phyloP scores from a whole-genome alignment of 2,888 invertebrate genomes.

The Disparrhopalites patrizii region DNA sequence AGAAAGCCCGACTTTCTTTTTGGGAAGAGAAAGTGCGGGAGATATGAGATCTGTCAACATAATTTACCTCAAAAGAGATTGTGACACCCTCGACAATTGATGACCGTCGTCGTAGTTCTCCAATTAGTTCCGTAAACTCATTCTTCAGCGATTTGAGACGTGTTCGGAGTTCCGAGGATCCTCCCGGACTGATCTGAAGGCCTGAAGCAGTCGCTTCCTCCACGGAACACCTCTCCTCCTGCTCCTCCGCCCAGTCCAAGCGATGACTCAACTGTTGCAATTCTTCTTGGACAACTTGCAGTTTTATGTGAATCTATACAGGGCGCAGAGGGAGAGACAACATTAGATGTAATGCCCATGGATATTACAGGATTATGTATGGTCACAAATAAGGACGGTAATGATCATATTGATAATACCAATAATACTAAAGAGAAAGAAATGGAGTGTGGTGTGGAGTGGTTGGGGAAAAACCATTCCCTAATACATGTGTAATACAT shows the following conservation, averaged over 20 bases:
- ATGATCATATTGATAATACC: not conserved
- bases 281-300: slow-evolving; percentile 51
- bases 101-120: slow-evolving; percentile 52
- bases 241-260: slow-evolving; percentile 37
- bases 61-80: slow-evolving; percentile 45
- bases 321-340: slow-evolving; percentile 11
- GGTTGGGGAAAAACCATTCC: no score
- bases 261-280: slow-evolving; percentile 49
- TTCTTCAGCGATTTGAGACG: slow-evolving; percentile 51
- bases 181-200: slow-evolving; percentile 17
- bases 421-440: not conserved
- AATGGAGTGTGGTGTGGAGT: no score
- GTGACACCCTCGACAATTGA: slow-evolving; percentile 49
- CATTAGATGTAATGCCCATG: no score
- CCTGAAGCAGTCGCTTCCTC: slow-evolving; percentile 20
- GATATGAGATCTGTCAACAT: no score
- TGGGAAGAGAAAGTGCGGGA: no score
- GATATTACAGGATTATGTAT: no score
- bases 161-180: slow-evolving; percentile 44
- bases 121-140: slow-evolving; percentile 53
- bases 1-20: no score
- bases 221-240: slow-evolving; percentile 15
- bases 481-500: no score
- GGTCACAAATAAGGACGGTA: no score
- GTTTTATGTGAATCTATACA: slow-evolving; percentile 50